Evolutionary conservation across 1,140 invertebrate genomes (phyloP), one percentile per base, ranked within the genome.

Genomic region (Aphaenogaster rudis): DNA sequence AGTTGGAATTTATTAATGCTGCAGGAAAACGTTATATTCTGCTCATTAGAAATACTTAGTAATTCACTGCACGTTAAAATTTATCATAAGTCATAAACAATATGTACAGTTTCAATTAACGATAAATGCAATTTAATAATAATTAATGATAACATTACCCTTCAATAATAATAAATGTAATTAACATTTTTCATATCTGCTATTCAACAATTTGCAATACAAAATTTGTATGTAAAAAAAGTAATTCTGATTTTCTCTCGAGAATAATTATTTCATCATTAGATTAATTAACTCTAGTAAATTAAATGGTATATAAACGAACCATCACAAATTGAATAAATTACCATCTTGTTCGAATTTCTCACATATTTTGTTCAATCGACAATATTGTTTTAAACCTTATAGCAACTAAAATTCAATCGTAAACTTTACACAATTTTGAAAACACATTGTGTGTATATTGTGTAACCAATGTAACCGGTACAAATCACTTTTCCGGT

Each of bases 101-200:
- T 61, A 45, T 61, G 42, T 45, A 3, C 7, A 80, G 9, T 54
- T 42, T 80, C 8, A 80, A 69, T 69, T 80, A 80, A 69, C 3
- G 13, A 2, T 67, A 50, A 67, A 39, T 54, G 1, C 48, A 54
- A 67, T 28, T 17, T 80, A 5, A 39, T 52, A 36, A 54, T 79
- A 67, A 69, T 67, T 54, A 52, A 79, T 79, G 28, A 54, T 54
- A 45, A 77, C 8, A 50, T 42, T 2, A 54, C 39, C n/a, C 54
- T 39, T 9, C 6, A 36, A 67, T 17, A 69, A 17, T 45, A 48
- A 33, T 8, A 78, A 78, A 45, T 17, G 54, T 28, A 54, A 52
- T 67, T 67, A 54, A 67, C 15, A 54, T 21, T 50, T 52, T 36
- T 36, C 8, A 36, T 9, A 52, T 80, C 15, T 80, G 5, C 45